phyloP scores from a whole-genome alignment of 1,140 invertebrate genomes.

The Atta colombica region DNA sequence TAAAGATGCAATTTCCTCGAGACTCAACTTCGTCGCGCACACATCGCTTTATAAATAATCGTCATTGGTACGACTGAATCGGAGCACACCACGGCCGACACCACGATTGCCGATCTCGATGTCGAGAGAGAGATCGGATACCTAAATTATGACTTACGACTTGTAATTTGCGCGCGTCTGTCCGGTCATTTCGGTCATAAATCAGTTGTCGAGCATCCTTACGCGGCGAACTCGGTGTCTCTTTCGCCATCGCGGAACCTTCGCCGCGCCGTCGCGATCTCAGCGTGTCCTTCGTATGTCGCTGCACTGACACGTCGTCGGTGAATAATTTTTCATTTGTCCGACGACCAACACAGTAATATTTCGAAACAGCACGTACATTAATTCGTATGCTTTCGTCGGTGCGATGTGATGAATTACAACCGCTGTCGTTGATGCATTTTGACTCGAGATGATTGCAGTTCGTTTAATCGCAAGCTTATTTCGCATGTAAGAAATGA shows the following conservation, averaged over 20 bases:
- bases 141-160: conserved; percentile 67
- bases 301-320: conserved; percentile 28
- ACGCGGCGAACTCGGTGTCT: conserved; percentile 24
- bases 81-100: not conserved
- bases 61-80: conserved; percentile 14
- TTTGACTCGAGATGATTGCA: conserved; percentile 31
- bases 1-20: conserved; percentile 64
- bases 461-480: conserved; percentile 41
- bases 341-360: conserved; percentile 28
- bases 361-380: conserved; percentile 47
- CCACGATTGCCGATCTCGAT: conserved; percentile 40
- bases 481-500: conserved; percentile 14
- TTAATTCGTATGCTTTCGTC: conserved; percentile 44
- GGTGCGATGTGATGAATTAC: conserved; percentile 50
- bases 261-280: not conserved
- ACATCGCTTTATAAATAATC: conserved; percentile 56
- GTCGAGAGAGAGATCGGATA: conserved; percentile 30
- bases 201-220: conserved; percentile 48
- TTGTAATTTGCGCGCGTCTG: conserved; percentile 66
- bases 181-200: conserved; percentile 54
- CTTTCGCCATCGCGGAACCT: conserved; percentile 7
- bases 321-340: conserved; percentile 54
- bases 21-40: conserved; percentile 30
- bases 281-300: conserved; percentile 43
- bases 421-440: conserved; percentile 34